phyloP scores from a whole-genome alignment of 2,113 vertebrate genomes.

The Lepidiolamprologus cunningtoni region DNA sequence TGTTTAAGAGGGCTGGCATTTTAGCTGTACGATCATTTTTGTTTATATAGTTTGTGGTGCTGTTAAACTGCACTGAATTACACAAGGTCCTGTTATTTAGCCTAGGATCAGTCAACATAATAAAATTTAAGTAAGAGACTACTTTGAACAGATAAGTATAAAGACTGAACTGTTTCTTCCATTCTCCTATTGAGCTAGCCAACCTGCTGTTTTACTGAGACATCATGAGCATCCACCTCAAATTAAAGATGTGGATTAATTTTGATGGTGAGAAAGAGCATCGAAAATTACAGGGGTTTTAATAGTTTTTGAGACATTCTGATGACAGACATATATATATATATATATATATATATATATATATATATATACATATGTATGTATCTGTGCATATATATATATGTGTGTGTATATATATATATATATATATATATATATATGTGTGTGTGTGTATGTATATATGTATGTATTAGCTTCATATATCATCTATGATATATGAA shows the following conservation, averaged over 20 bases:
- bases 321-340: not conserved
- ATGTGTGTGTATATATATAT: fast-evolving
- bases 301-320: not conserved
- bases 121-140: not conserved
- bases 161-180: not conserved
- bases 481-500: not conserved
- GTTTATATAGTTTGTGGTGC: not conserved
- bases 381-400: fast-evolving
- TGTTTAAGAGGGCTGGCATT: not conserved
- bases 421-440: fast-evolving
- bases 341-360: too few species aligned
- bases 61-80: not conserved
- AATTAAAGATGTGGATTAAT: not conserved
- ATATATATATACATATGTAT: too few species aligned
- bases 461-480: not conserved
- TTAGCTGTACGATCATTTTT: not conserved
- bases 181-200: not conserved
- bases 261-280: not conserved
- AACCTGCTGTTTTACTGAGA: not conserved
- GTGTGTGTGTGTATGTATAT: fast-evolving
- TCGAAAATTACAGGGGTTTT: not conserved
- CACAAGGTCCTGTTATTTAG: not conserved
- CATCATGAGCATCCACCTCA: not conserved
- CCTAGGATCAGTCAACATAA: not conserved
- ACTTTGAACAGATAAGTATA: not conserved